These are phyloP conservation scores for Calliphora vicina DNA, from an alignment of 1,140 invertebrate species.

Conservation along the genomic window DNA sequence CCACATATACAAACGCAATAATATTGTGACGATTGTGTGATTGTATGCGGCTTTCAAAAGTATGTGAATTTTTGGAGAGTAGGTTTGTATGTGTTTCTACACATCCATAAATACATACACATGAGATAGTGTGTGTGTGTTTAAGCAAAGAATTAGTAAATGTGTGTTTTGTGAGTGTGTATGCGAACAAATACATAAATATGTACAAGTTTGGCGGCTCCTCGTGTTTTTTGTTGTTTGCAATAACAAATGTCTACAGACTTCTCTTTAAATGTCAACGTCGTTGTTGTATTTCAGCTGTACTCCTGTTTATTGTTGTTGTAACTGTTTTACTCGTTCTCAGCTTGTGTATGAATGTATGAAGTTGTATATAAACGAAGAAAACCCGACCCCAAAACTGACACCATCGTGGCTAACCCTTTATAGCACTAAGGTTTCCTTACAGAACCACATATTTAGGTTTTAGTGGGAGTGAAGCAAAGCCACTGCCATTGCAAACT, in stretches of 20 bases:
- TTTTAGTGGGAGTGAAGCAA: constrained; percentile 51
- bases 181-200: too few relatives aligned
- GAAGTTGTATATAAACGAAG: constrained; percentile 51
- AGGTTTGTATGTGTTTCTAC: too few relatives aligned
- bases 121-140: not conserved
- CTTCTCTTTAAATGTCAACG: constrained; percentile 7
- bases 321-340: not conserved
- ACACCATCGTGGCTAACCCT: constrained; percentile 64
- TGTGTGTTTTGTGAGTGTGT: not conserved
- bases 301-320: not conserved
- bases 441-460: constrained; percentile 65
- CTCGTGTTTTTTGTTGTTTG: constrained; percentile 5
- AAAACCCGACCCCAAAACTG: constrained; percentile 61
- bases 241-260: constrained; percentile 4
- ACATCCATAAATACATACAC: not conserved
- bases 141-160: not conserved
- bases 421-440: constrained; percentile 64
- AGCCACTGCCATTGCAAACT: constrained; percentile 43
- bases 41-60: constrained; percentile 17
- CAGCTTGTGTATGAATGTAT: not conserved
- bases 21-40: constrained; percentile 14
- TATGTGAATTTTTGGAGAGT: constrained; percentile 3
- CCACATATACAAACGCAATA: constrained; percentile 22
- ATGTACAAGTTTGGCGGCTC: not conserved
- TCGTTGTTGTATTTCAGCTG: not conserved